These are phyloP conservation scores for Acleris literana DNA, from an alignment of 2,888 invertebrate genomes.

Conservation along the genomic window DNA sequence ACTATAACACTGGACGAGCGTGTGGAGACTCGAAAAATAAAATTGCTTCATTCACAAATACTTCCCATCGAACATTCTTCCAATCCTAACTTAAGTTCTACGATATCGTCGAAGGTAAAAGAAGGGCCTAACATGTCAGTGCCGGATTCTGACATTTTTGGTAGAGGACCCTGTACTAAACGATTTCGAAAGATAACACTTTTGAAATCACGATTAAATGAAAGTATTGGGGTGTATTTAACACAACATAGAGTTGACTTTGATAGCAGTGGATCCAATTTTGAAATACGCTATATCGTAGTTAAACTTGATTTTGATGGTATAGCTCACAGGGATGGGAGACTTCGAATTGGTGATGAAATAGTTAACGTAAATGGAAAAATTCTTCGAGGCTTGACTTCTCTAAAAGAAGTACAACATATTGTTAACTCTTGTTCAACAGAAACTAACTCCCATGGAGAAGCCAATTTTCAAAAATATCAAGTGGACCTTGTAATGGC, in stretches of 20 bases:
- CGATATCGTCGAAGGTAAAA: constrained; percentile 58
- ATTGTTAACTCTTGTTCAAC: constrained; percentile 81
- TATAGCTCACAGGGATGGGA: constrained; percentile 90
- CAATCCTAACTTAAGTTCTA: constrained; percentile 60
- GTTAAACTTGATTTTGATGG: constrained; percentile 86
- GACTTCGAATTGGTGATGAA: constrained; percentile 93
- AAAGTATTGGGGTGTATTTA: constrained; percentile 88
- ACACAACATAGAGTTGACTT: constrained; percentile 86
- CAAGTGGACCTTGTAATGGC: constrained; percentile 86
- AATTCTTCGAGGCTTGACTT: constrained; percentile 88
- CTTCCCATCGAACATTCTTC: constrained; percentile 64
- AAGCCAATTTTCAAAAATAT: constrained; percentile 70
- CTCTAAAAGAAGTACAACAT: constrained; percentile 85
- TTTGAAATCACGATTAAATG: constrained; percentile 85
- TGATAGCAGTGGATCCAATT: constrained; percentile 76
- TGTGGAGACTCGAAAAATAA: constrained; percentile 78
- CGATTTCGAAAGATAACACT: constrained; percentile 86
- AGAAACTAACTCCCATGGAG: constrained; percentile 70
- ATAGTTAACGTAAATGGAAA: constrained; percentile 94
- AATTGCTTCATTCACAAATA: constrained; percentile 76
- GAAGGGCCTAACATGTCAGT: constrained; percentile 55
- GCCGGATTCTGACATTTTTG: constrained; percentile 71
- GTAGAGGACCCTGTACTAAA: constrained; percentile 84
- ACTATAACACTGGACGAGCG: constrained; percentile 78
- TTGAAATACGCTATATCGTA: constrained; percentile 85